These are phyloP conservation scores for Patiria miniata DNA, from an alignment of 35 echinoderm and acorn worm genomes.

Conservation along the genomic window DNA sequence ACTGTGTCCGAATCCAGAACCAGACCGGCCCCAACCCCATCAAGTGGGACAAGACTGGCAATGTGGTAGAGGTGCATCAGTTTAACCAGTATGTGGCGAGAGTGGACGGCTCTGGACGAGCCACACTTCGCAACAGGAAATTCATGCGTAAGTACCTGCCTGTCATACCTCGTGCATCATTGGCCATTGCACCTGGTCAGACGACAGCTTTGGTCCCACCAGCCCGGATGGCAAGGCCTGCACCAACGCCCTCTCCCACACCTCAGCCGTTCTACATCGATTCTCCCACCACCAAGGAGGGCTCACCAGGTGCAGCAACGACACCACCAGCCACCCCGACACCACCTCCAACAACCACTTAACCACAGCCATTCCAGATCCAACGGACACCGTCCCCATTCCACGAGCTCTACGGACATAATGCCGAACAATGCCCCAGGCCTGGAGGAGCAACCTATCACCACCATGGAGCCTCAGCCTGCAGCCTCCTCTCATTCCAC, in stretches of 20 bases:
- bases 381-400: neutral
- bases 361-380: no score
- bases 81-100: constrained; percentile 25
- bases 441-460: neutral
- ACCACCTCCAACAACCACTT: no score
- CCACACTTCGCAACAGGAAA: constrained; percentile 40
- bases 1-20: constrained; percentile 33
- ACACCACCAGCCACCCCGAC: neutral
- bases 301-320: no score
- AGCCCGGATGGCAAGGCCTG: no score
- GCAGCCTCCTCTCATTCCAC: no score
- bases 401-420: neutral
- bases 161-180: neutral
- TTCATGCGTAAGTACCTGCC: constrained; percentile 40
- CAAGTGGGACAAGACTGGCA: constrained; percentile 56
- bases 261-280: neutral
- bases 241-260: neutral
- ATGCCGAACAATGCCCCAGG: neutral
- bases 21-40: constrained; percentile 23
- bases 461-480: neutral
- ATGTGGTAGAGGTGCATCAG: constrained; percentile 33
- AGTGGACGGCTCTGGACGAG: constrained; percentile 44
- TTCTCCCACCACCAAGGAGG: neutral
- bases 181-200: neutral
- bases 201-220: neutral